phyloP scores from a whole-genome alignment of 2,113 vertebrate species.

The Rutilus rutilus region DNA sequence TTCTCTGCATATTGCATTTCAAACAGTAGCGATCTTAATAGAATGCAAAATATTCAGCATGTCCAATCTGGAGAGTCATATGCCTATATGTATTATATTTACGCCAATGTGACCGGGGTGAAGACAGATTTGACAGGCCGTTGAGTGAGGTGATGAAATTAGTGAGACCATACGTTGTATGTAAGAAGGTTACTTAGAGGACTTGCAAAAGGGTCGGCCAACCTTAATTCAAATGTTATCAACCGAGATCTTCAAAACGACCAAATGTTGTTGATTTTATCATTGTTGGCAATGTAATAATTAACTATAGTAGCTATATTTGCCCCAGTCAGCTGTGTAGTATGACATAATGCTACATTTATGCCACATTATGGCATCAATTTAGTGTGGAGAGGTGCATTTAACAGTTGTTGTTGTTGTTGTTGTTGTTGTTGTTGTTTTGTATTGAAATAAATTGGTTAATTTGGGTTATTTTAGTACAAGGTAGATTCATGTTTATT shows the following conservation, averaged over 20 bases:
- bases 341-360: not conserved
- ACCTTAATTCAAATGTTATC: not conserved
- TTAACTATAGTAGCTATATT: not conserved
- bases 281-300: not conserved
- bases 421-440: not conserved
- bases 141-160: constrained; percentile 32
- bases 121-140: constrained; percentile 38
- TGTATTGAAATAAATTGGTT: not conserved
- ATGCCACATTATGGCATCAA: not conserved
- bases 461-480: not conserved
- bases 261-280: not conserved
- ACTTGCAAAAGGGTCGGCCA: not conserved
- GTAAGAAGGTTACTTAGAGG: not conserved
- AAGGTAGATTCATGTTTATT: not conserved
- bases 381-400: not conserved
- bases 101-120: not conserved
- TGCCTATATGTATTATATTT: not conserved
- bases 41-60: constrained; percentile 3
- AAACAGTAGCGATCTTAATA: constrained; percentile 27
- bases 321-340: not conserved
- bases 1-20: constrained; percentile 7
- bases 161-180: not conserved
- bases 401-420: no score
- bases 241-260: not conserved
- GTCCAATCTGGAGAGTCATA: constrained; percentile 4